Evolutionary conservation across 2,888 invertebrate genomes (phyloP), one percentile per base, ranked within the genome.

Genomic region (Tipula lateralis): DNA sequence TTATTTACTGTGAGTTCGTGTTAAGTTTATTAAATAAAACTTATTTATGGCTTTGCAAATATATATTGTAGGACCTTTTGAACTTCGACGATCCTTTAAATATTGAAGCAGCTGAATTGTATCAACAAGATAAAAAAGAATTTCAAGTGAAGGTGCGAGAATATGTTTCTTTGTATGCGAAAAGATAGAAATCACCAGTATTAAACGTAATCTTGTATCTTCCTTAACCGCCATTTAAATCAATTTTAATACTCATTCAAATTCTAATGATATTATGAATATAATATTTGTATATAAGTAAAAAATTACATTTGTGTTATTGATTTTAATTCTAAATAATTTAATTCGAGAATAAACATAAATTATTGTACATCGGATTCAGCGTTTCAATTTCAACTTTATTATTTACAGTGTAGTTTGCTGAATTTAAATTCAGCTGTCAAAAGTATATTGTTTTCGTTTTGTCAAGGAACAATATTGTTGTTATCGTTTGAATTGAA

Each of bases 71-170:
- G 96, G 98, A 98, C 91, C 93, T 98, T 87, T 91, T 98, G 87
- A 98, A 98, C 91, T 98, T 98, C 90, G 97, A 98, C 87, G 98
- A 98, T 90, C 97, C 98, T 12, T 91, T 98, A 85, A 98, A 98
- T 90, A 94, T 95, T 88, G 96, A 97, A 90, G 98, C 98, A 84
- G 97, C 98, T 0, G 96, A 97, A 88, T 94, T 96, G 92, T 98
- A 95, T 91, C 93, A 94, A 88, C 92, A 93, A 88, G 95, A 96
- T 89, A 95, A 95, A 91, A 93, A 92, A 80, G 93, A 93, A 85
- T 96, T 96, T 90, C 93, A 94, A 88, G 90, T 91, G 83, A 95
- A 94, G 91, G 96, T 96, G 16, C 92, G 93, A 88, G 95, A 95
- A 89, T 96, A 95, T 90, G 94, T 96, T n/a, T 91, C 91, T 84